These are phyloP conservation scores for Teinopalpus imperialis DNA, from an alignment of 2,888 invertebrate genomes.

Conservation along the genomic window DNA sequence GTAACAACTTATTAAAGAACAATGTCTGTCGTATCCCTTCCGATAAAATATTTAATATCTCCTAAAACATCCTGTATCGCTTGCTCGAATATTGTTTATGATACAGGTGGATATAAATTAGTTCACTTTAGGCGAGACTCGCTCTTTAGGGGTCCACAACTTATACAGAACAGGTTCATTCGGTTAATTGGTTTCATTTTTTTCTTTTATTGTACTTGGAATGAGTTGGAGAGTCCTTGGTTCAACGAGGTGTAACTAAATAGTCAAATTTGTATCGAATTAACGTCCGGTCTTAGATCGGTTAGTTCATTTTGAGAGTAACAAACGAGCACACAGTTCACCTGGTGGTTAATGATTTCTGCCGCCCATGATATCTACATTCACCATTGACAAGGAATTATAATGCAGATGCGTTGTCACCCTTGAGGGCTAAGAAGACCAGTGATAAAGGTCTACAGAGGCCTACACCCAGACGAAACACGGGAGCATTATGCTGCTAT, in stretches of 20 bases:
- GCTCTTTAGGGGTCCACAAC: slow-evolving; percentile 79
- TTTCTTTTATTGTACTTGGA: slow-evolving; percentile 65
- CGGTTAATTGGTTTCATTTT: slow-evolving; percentile 72
- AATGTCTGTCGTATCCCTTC: slow-evolving; percentile 36
- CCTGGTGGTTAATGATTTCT: too few species aligned
- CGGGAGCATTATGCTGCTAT: too few species aligned
- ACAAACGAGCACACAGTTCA: too few species aligned
- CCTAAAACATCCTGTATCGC: slow-evolving; percentile 53
- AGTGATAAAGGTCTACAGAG: too few species aligned
- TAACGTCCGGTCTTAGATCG: slow-evolving; percentile 64
- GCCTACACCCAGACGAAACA: too few species aligned
- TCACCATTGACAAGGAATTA: too few species aligned
- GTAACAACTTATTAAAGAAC: slow-evolving; percentile 40
- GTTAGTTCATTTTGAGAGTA: too few species aligned
- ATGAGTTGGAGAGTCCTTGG: slow-evolving; percentile 76
- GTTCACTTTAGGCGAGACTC: slow-evolving; percentile 70
- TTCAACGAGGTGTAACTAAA: slow-evolving; percentile 81
- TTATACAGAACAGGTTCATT: slow-evolving; percentile 73
- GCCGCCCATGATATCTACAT: too few species aligned
- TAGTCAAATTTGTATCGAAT: slow-evolving; percentile 77
- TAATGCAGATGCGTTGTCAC: too few species aligned
- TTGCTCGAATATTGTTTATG: slow-evolving; percentile 68
- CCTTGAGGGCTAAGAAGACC: too few species aligned
- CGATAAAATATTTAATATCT: slow-evolving; percentile 53
- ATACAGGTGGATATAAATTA: slow-evolving; percentile 75